These are phyloP conservation scores for Drosophila chauvacae DNA, from an alignment of 1,140 invertebrate genomes.

Conservation along the genomic window DNA sequence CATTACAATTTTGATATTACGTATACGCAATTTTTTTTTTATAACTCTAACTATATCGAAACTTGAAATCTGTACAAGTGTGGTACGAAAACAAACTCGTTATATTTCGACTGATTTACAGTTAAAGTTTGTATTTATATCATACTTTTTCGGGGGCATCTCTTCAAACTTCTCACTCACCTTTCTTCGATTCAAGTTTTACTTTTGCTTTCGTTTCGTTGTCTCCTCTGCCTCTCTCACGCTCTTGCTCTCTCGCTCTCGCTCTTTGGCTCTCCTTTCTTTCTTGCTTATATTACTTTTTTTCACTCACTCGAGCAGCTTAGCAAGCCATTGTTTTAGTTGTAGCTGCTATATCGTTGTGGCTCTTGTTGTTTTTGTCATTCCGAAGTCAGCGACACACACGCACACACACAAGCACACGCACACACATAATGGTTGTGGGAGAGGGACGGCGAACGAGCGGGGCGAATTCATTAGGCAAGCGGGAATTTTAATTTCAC, in stretches of 20 bases:
- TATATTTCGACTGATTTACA: neutral
- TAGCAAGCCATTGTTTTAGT: constrained; percentile 58
- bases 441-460: constrained; percentile 55
- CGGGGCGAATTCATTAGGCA: constrained; percentile 75
- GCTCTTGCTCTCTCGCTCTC: constrained; percentile 4
- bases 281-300: constrained; percentile 28
- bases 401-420: constrained; percentile 34
- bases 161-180: constrained; percentile 16
- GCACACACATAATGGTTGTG: constrained; percentile 31
- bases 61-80: neutral
- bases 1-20: neutral
- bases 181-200: constrained; percentile 29
- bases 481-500: constrained; percentile 82
- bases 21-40: neutral
- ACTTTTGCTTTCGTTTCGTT: constrained; percentile 37
- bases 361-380: constrained; percentile 34
- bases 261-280: constrained; percentile 5
- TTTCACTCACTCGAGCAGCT: constrained; percentile 39
- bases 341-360: constrained; percentile 34
- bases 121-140: neutral
- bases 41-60: too few species aligned
- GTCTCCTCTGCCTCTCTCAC: constrained; percentile 7
- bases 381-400: constrained; percentile 44
- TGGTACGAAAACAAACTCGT: neutral
- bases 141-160: constrained; percentile 22